Conservation (phyloP, 2,113 vertebrate species). For the Pholis gunnellus region DNA sequence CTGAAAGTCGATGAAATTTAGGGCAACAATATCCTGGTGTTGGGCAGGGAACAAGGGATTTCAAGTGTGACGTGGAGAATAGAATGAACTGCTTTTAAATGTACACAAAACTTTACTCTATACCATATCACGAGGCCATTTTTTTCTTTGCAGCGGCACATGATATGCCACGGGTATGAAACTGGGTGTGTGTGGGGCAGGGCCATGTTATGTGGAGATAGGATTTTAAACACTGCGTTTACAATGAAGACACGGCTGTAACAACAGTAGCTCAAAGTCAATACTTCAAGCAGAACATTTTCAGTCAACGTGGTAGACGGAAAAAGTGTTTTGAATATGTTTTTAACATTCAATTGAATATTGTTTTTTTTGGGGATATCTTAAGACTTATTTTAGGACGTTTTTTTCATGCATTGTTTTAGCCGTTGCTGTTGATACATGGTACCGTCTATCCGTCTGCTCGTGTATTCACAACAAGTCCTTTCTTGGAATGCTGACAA, state of each 20-base stretch:
- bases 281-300: not conserved
- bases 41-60: not conserved
- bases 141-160: not conserved
- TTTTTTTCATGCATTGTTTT: not conserved
- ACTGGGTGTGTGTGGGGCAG: not conserved
- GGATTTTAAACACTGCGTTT: not conserved
- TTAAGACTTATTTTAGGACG: not conserved
- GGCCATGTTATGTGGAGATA: not conserved
- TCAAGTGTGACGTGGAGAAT: not conserved
- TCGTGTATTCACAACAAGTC: not conserved
- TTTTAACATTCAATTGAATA: too few species aligned
- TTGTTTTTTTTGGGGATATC: not conserved
- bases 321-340: not conserved
- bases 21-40: not conserved
- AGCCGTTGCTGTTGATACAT: not conserved
- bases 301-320: not conserved
- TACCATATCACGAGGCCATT: too few species aligned
- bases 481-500: not conserved
- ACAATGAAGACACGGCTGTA: not conserved
- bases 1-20: not conserved
- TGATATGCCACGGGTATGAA: too few species aligned
- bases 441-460: too few species aligned
- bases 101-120: too few species aligned
- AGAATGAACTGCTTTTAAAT: not conserved
- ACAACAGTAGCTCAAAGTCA: not conserved